phyloP scores from a whole-genome alignment of 2,888 invertebrate species.

The Brachyptera putata region DNA sequence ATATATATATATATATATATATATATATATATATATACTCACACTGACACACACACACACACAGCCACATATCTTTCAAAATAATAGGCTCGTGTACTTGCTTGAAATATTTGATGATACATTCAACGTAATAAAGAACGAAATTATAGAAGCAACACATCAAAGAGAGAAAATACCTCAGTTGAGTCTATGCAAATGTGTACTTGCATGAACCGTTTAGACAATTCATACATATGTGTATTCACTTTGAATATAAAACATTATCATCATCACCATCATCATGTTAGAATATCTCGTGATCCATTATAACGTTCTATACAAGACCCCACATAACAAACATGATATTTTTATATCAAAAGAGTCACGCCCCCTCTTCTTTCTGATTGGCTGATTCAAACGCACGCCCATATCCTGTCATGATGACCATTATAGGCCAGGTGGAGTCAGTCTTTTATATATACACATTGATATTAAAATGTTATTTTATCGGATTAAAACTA shows the following conservation, averaged over 20 bases:
- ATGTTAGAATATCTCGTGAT: too few species aligned
- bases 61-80: too few species aligned
- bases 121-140: not conserved
- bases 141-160: not conserved
- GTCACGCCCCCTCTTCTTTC: constrained; percentile 9
- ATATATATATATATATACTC: too few species aligned
- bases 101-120: not conserved
- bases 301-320: too few species aligned
- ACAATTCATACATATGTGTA: not conserved
- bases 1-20: not conserved
- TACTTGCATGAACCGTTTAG: too few species aligned
- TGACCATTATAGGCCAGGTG: constrained; percentile 17
- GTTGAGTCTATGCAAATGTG: constrained; percentile 10
- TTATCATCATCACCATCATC: too few species aligned
- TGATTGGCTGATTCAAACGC: constrained; percentile 5
- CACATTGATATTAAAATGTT: constrained; percentile 10
- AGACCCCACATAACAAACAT: constrained; percentile 9
- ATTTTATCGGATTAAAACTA: too few species aligned
- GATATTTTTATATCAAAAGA: constrained; percentile 14
- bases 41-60: too few species aligned
- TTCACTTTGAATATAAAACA: constrained; percentile 17
- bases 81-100: not conserved
- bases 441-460: not conserved
- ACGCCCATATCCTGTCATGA: constrained; percentile 13
- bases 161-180: not conserved